These are phyloP conservation scores for Mesaphorura yosii DNA, from an alignment of 1,140 invertebrate species.

Conservation along the genomic window DNA sequence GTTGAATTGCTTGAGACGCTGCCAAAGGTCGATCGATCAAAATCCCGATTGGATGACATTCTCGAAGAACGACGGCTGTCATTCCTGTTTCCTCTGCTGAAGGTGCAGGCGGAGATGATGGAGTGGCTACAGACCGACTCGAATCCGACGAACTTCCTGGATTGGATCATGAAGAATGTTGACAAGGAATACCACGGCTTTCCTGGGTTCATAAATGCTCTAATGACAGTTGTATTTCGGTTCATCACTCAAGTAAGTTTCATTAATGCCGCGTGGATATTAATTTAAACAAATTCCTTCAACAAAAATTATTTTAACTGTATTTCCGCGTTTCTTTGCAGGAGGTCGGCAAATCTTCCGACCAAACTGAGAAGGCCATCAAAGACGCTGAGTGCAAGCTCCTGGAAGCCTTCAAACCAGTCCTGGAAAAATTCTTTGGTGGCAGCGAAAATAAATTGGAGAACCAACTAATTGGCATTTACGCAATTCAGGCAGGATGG, in stretches of 20 bases:
- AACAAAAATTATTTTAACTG: no score
- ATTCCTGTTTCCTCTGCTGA: conserved; percentile 79
- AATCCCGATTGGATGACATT: conserved; percentile 73
- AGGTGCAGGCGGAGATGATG: conserved; percentile 79
- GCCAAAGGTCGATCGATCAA: conserved; percentile 72
- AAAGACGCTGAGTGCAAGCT: conserved; percentile 74
- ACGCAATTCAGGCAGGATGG: conserved; percentile 86
- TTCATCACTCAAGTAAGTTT: conserved; percentile 67
- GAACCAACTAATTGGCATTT: conserved; percentile 80
- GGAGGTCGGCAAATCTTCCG: conserved; percentile 45
- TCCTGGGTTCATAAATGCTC: conserved; percentile 76
- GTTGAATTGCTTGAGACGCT: conserved; percentile 66
- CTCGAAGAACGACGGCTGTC: conserved; percentile 78
- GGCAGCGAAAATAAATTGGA: conserved; percentile 60
- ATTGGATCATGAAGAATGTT: conserved; percentile 85
- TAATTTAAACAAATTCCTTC: not conserved
- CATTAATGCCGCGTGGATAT: not conserved
- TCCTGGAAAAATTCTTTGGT: conserved; percentile 66
- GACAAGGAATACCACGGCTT: conserved; percentile 67
- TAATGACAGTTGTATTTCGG: conserved; percentile 78
- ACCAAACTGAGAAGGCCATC: conserved; percentile 58
- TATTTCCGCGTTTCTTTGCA: conserved; percentile 54
- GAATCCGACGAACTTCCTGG: conserved; percentile 68
- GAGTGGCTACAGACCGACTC: conserved; percentile 72
- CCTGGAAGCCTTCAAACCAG: conserved; percentile 68